phyloP scores from a whole-genome alignment of 2,888 invertebrate species.

The Drosophila vallismaia region DNA sequence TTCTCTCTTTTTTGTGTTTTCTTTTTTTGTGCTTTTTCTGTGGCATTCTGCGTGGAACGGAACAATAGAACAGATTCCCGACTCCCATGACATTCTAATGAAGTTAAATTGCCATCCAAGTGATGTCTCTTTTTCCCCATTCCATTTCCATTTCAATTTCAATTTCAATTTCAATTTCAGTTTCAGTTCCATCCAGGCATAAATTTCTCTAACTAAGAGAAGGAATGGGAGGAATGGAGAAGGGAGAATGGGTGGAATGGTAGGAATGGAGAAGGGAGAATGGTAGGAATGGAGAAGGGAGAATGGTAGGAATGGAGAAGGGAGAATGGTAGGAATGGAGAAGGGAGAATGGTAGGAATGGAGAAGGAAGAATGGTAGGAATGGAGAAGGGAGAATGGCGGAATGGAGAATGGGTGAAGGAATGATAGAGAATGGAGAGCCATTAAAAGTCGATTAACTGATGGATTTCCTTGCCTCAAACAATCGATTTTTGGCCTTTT shows the following conservation, averaged over 20 bases:
- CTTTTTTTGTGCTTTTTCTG: neutral
- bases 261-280: neutral
- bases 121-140: constrained; percentile 12
- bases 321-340: neutral
- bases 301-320: neutral
- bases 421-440: neutral
- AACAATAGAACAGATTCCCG: constrained; percentile 10
- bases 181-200: constrained; percentile 19
- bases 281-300: neutral
- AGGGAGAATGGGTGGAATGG: neutral
- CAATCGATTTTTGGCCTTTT: constrained; percentile 2
- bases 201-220: constrained; percentile 10
- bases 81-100: constrained; percentile 61
- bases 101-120: constrained; percentile 58
- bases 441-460: constrained; percentile 27
- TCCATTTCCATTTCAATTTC: constrained; percentile 3
- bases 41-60: neutral
- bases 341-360: no score
- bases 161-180: constrained; percentile 24
- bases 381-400: neutral
- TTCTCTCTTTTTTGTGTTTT: no score
- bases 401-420: neutral
- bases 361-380: neutral
- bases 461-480: constrained; percentile 8
- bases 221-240: neutral